Percentiles rank a stretch among this genome's conserved stretches.
phyloP scores from a whole-genome alignment of 1,140 invertebrate genomes.

The Heliothis virescens region DNA sequence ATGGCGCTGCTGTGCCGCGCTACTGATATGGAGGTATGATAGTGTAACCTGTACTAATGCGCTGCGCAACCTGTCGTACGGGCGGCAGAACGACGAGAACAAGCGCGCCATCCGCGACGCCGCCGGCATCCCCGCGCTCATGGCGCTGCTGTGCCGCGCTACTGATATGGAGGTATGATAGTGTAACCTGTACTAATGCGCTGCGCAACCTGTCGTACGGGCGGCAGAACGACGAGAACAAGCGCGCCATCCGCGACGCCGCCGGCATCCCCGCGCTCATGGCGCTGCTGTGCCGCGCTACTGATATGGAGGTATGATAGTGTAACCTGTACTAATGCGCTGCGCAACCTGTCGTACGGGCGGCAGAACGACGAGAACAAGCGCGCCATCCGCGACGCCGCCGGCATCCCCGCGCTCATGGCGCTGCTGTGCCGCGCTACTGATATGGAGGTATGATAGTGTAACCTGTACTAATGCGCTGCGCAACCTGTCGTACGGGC shows the following conservation, averaged over 20 bases:
- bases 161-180: slow-evolving; percentile 93
- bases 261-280: slow-evolving; percentile 97
- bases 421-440: slow-evolving; percentile 94
- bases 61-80: slow-evolving; percentile 98
- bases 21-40: slow-evolving; percentile 93
- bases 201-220: slow-evolving; percentile 99
- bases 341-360: slow-evolving; percentile 99
- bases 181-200: slow-evolving; percentile 93
- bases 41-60: slow-evolving; percentile 93
- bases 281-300: slow-evolving; percentile 94
- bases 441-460: slow-evolving; percentile 92
- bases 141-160: slow-evolving; percentile 95
- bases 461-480: slow-evolving; percentile 95
- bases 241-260: slow-evolving; percentile 97
- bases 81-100: slow-evolving; percentile 99
- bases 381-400: slow-evolving; percentile 97
- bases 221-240: slow-evolving; percentile 99
- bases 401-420: slow-evolving; percentile 97
- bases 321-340: slow-evolving; percentile 93
- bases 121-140: slow-evolving; percentile 96
- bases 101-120: slow-evolving; percentile 98
- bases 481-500: slow-evolving; percentile 98
- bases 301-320: slow-evolving; percentile 92
- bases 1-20: slow-evolving; percentile 95
- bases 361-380: slow-evolving; percentile 99